Percentiles rank a stretch among this genome's conserved stretches.
These are phyloP conservation scores for Elegia similella DNA, from an alignment of 2,888 invertebrate genomes.

Conservation along the genomic window DNA sequence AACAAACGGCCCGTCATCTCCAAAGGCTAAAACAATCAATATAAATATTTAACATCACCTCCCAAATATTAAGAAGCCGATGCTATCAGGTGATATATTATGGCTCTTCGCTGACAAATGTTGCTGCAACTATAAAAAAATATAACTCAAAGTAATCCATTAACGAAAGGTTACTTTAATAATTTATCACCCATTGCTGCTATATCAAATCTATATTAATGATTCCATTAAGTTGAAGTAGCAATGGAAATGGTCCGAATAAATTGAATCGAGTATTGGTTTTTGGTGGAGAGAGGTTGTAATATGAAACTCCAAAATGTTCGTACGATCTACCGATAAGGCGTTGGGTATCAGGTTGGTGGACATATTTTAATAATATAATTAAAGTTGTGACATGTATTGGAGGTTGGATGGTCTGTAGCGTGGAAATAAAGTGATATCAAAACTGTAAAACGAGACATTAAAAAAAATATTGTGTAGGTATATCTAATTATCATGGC, in stretches of 20 bases:
- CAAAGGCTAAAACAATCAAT: constrained; percentile 24
- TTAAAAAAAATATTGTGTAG: too few relatives aligned
- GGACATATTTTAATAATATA: constrained; percentile 19
- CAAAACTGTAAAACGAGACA: neutral
- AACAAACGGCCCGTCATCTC: neutral
- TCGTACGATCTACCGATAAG: constrained; percentile 7
- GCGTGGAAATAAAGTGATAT: constrained; percentile 4
- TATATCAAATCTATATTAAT: neutral
- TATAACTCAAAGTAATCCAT: neutral
- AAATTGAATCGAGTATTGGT: neutral
- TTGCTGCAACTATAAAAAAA: constrained; percentile 22
- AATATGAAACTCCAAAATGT: constrained; percentile 30
- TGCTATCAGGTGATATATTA: constrained; percentile 38
- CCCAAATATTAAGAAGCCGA: constrained; percentile 37
- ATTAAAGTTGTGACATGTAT: constrained; percentile 9
- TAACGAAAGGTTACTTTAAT: neutral
- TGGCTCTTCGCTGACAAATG: constrained; percentile 35
- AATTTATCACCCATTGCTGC: constrained; percentile 21
- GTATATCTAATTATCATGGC: too few relatives aligned
- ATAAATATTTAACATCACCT: constrained; percentile 29
- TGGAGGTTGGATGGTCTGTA: neutral
- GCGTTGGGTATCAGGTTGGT: constrained; percentile 15
- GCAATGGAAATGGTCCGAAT: constrained; percentile 17
- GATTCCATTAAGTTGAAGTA: neutral
- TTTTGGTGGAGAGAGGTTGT: constrained; percentile 18